These are phyloP conservation scores for Corythucha ciliata DNA, from an alignment of 2,888 invertebrate species.

Conservation along the genomic window DNA sequence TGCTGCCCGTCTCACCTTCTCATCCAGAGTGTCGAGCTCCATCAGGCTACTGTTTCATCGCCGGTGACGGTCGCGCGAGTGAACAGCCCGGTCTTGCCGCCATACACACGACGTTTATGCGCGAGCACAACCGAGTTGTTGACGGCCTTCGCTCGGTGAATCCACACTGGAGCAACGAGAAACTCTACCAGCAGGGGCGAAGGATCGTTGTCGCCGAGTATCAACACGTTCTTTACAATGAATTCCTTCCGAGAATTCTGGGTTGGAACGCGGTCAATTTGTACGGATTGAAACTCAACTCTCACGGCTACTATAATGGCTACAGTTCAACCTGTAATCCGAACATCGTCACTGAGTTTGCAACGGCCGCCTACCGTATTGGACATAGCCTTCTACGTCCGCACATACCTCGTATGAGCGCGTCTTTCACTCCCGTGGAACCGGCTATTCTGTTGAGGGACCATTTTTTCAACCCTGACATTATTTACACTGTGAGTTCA, in stretches of 20 bases:
- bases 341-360: constrained; percentile 81
- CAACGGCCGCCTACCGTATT: constrained; percentile 81
- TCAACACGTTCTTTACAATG: constrained; percentile 76
- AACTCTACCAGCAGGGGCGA: constrained; percentile 63
- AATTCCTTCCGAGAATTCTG: constrained; percentile 80
- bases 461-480: constrained; percentile 85
- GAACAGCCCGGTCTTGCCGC: constrained; percentile 85
- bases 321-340: constrained; percentile 85
- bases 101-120: constrained; percentile 77
- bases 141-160: constrained; percentile 69
- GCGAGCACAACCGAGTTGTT: constrained; percentile 82
- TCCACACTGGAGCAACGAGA: constrained; percentile 81
- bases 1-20: constrained; percentile 64
- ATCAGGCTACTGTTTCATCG: constrained; percentile 79
- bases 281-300: constrained; percentile 73
- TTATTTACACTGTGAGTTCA: constrained; percentile 55
- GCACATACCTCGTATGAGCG: constrained; percentile 71
- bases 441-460: constrained; percentile 76
- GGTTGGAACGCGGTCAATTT: constrained; percentile 83
- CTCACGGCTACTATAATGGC: constrained; percentile 78
- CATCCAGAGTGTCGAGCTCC: constrained; percentile 83
- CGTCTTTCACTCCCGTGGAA: constrained; percentile 68
- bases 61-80: constrained; percentile 81
- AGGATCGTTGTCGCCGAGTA: constrained; percentile 67
- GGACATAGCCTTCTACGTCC: constrained; percentile 82